Base-by-base conservation (phyloP, 2,797 vertebrate genomes). In the Phoxinus dragarum region DNA sequence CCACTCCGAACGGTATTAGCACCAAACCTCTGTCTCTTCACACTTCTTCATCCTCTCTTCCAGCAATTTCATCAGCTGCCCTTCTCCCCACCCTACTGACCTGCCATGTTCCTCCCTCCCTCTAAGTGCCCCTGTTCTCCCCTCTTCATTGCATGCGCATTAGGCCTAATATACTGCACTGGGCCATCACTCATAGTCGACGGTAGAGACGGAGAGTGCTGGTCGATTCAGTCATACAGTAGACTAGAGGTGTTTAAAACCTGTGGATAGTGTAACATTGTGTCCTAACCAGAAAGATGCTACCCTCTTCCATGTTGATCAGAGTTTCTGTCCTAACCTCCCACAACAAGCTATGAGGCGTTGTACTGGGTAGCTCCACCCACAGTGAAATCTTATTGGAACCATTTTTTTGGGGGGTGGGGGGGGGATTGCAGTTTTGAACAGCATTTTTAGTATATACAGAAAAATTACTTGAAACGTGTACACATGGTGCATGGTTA, bases 11-110 rank as follows among this genome's bases (percentile, higher is more conserved):
- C 91, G 94, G 95, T 95, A 95, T 95, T 96, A 96, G 94, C 95
- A 95, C 95, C 94, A 95, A 95, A 96, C 93, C 94, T 94, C 94
- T 94, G 94, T 95, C 95, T 95, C 94, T 94, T 95, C 93, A 92
- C 94, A 95, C 94, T 95, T 95, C 94, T 95, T 95, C 94, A 95
- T 95, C 93, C 92, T 79, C 88, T 93, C 93, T 92, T 90, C 91
- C 86, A 92, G 92, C 93, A 92, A 94, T 94, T 89, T 94, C 94
- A 91, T 89, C 92, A 91, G 88, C 90, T 90, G 90, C 83, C 90
- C 82, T 87, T 92, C 90, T 90, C 88, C 90, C 85, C 89, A 92
- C 88, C 91, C 89, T 64, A 90, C 90, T 90, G 88, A 91, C 91
- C 91, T 92, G 92, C 93, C 90, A 93, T 90, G 91, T 92, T 92